These are phyloP conservation scores for Spilogale gracilis DNA, from an alignment of 2,113 vertebrate species.

Conservation along the genomic window DNA sequence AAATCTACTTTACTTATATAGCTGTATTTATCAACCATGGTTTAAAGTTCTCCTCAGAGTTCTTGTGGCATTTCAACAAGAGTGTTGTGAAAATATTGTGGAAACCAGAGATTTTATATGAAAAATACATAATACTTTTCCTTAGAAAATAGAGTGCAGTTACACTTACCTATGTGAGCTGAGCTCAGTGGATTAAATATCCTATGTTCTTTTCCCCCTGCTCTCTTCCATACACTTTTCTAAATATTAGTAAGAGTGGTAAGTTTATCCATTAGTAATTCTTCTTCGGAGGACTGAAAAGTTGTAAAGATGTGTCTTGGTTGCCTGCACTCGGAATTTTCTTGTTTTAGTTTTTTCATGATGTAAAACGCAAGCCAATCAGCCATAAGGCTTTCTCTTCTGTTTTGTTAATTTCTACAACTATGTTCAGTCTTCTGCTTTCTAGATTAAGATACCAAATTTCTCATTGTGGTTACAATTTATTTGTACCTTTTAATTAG, in stretches of 20 bases:
- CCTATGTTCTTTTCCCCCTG: neutral
- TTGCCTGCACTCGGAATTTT: neutral
- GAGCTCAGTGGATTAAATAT: neutral
- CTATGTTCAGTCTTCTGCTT: neutral
- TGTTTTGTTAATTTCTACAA: neutral
- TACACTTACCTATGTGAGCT: neutral
- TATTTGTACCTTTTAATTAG: constrained; percentile 28
- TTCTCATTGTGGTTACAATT: constrained; percentile 61
- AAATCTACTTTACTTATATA: neutral
- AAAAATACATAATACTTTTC: neutral
- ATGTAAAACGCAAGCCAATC: constrained; percentile 37
- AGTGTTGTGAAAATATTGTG: neutral
- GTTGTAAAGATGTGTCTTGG: neutral
- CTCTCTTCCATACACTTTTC: neutral
- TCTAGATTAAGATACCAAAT: neutral
- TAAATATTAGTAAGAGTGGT: neutral
- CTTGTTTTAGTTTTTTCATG: neutral
- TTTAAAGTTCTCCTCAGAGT: neutral
- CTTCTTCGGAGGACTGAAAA: neutral
- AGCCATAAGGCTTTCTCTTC: neutral
- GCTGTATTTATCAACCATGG: neutral
- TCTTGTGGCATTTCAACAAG: neutral
- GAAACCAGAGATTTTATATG: neutral
- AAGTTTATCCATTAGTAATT: neutral
- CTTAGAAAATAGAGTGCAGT: neutral